Conservation (phyloP, 2,797 vertebrate genomes). For the Prunella strophiata region DNA sequence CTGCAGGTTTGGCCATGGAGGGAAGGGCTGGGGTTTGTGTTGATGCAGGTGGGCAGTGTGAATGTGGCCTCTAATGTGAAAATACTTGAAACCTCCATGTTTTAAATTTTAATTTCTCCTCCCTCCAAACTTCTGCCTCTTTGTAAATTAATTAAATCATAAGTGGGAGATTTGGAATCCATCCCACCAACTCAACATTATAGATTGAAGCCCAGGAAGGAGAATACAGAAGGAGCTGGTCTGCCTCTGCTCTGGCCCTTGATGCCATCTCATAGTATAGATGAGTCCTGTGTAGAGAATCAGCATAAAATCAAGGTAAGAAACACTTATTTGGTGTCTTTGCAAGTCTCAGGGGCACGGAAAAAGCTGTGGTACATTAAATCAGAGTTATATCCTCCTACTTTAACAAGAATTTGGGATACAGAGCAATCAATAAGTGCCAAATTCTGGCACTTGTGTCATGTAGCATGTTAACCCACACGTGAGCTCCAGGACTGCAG, state of each 20-base stretch:
- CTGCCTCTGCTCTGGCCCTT: background rate
- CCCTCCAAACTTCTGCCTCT: background rate
- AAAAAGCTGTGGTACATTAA: background rate
- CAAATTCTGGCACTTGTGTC: background rate
- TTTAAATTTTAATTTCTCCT: background rate
- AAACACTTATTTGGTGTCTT: background rate
- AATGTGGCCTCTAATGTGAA: background rate
- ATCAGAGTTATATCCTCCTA: background rate
- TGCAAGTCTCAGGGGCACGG: background rate
- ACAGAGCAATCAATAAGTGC: background rate
- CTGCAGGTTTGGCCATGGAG: background rate
- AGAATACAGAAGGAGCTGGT: background rate
- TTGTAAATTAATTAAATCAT: background rate
- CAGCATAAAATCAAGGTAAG: conserved; percentile 20
- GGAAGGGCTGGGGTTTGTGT: background rate
- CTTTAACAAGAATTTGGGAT: background rate
- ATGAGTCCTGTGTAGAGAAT: background rate
- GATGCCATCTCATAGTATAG: background rate
- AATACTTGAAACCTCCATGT: background rate
- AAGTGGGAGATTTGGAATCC: background rate
- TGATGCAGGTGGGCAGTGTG: background rate
- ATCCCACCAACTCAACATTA: background rate
- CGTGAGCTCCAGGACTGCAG: conserved; percentile 10
- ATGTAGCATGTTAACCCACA: conserved; percentile 20
- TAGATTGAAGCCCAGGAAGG: background rate